Base-by-base conservation (phyloP, 2,797 vertebrate species). In the Myripristis murdjan region DNA sequence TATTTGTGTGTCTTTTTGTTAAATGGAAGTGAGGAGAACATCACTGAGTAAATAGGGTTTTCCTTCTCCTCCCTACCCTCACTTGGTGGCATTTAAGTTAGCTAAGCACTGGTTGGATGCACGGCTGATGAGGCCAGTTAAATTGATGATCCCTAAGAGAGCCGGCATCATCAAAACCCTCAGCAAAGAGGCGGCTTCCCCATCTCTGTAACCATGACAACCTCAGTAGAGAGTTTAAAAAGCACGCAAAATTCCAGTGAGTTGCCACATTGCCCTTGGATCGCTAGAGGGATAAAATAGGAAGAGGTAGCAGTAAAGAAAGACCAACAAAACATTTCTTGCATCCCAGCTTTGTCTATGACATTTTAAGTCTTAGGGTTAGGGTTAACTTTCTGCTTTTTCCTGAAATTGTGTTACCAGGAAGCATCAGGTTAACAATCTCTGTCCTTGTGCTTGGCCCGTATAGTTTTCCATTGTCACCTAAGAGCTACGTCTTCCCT, bases 101-200 rank as follows among this genome's bases (percentile, higher is more conserved):
- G 81, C 74, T 65, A 15, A 56, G 81, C 60, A 41, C 66, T 46
- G 84, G 82, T 78, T 89, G 77, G 69, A 18, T 55, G 75, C 81
- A 48, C 79, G 47, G 11, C 84, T 86, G 87, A 95, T 93, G 90
- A 94, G 83, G 47, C 55, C 48, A 55, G 46, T 81, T 80, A 84
- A 87, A 93, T 87, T 90, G 82, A 95, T 93, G 90, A 91, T 77
- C 68, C 68, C 70, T 11, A 64, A 60, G 64, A 65, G 60, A 81
- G 55, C 62, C 48, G 67, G 75, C 86, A 74, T 86, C 85, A 79
- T 64, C 39, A 2, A 39, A 18, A 33, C 62, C 33, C 51, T 28
- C 23, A 22, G 48, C 35, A 8, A 26, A 49, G 2, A 60, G 53
- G n/a, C 28, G 14, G 70, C 73, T 51, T 60, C 56, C 54, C 70